phyloP scores from a whole-genome alignment of 2,113 vertebrate species.

The Odontesthes bonariensis region DNA sequence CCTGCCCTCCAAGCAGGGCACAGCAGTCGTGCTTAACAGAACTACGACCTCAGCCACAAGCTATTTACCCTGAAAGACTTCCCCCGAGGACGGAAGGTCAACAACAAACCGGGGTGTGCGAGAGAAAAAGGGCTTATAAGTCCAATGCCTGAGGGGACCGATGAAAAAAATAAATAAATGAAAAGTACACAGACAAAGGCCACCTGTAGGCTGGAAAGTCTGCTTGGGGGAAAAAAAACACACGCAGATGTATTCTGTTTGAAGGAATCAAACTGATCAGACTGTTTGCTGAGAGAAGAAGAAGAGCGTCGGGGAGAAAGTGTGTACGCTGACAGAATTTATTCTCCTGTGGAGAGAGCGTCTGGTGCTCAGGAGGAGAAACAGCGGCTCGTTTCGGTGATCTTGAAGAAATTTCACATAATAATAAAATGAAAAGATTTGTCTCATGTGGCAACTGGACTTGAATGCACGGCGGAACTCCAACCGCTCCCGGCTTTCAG shows the following conservation, averaged over 20 bases:
- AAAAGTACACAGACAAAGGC: constrained; percentile 66
- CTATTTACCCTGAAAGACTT: constrained; percentile 34
- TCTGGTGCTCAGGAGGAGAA: background rate
- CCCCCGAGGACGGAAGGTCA: constrained; percentile 20
- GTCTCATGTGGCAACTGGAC: background rate
- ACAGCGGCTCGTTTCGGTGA: background rate
- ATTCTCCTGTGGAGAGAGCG: constrained; percentile 9
- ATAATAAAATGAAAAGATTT: background rate
- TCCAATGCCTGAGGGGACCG: constrained; percentile 31
- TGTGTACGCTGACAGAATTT: constrained; percentile 13
- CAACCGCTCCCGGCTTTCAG: constrained; percentile 1
- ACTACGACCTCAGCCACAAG: constrained; percentile 47
- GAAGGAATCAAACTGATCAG: constrained; percentile 76
- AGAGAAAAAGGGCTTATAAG: constrained; percentile 26
- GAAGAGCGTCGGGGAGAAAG: background rate
- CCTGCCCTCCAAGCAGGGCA: constrained; percentile 13
- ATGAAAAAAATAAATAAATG: constrained; percentile 77
- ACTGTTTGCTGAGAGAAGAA: constrained; percentile 46
- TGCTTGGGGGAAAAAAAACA: constrained; percentile 52
- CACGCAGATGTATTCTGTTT: constrained; percentile 58
- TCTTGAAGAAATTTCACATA: background rate
- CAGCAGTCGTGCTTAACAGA: constrained; percentile 22
- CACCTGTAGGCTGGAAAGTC: constrained; percentile 66
- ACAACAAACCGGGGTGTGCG: constrained; percentile 1
- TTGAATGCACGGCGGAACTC: background rate